Evolutionary conservation across 64 coral and sea anemone genomes (phyloP).

Genomic region (Porites australiensis): DNA sequence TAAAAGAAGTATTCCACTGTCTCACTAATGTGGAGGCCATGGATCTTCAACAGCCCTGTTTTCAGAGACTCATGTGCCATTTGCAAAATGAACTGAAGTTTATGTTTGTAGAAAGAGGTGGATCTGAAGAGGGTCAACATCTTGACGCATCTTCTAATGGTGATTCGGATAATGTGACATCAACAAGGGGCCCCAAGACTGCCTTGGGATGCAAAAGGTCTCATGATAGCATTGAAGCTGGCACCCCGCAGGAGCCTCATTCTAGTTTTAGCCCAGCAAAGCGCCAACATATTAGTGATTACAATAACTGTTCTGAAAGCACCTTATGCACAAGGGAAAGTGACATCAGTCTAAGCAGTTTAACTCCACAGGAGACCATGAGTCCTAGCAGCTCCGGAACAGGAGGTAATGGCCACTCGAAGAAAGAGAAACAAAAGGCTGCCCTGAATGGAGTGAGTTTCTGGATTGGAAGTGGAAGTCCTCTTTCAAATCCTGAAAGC

Average conservation of each 20-base stretch:
- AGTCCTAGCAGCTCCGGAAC: not conserved
- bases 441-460: not conserved
- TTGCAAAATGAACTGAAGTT: conserved; percentile 9
- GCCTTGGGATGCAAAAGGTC: not conserved
- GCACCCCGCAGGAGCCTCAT: not conserved
- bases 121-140: not conserved
- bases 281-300: not conserved
- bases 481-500: not conserved
- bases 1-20: conserved; percentile 41
- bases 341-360: not conserved
- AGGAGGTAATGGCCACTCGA: not conserved
- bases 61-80: conserved; percentile 38
- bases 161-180: not conserved
- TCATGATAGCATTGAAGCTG: not conserved
- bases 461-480: not conserved
- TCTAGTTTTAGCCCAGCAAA: conserved; percentile 5
- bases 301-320: not conserved
- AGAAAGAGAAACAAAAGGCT: conserved; percentile 4
- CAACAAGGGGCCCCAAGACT: not conserved
- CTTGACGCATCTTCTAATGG: not conserved
- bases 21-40: conserved; percentile 52
- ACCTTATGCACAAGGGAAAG: not conserved
- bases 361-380: not conserved
- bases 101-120: not conserved
- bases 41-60: conserved; percentile 43